Base-by-base conservation (phyloP, 2,888 invertebrate genomes). In the Andrena dorsata region DNA sequence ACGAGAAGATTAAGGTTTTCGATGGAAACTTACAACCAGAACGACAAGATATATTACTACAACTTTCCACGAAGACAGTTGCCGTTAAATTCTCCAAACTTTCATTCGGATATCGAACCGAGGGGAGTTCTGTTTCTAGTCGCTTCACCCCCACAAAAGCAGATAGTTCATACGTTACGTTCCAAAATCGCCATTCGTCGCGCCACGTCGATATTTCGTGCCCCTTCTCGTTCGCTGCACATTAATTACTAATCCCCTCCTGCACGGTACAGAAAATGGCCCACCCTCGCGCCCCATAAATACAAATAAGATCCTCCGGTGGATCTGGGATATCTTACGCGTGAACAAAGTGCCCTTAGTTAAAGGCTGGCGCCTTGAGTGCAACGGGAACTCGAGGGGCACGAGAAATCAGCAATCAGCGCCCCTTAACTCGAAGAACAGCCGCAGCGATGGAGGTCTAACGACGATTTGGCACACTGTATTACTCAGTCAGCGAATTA, bases 391-490 rank as follows among this genome's bases (percentile, higher is more conserved):
- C 23, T 63, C 72, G 51, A 75, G 73, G 41, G 71, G 28, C 71
- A 74, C 61, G 79, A 76, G 58, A 73, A 66, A 73, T 76, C 77
- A 81, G 68, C 74, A 79, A 60, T 72, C 53, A 75, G 61, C 63
- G 74, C 58, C 53, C 69, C 32, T 23, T 63, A 64, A 69, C 35
- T 16, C 68, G 75, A 61, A 75, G n/a, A 65, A 76, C 68, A 81
- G 65, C 75, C 56, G 72, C 75, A 53, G 76, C 65, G 78, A 60
- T 30, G 53, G 30, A 10, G 32, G 32, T 64, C 71, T 77, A 82
- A 78, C 68, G 61, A 70, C 81, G 76, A 81, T 87, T 87, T 87
- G 87, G 87, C 87, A 87, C 87, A 82, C 80, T 53, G 82, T 78
- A 80, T 61, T 71, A 69, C 58, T 66, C 72, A 61, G 80, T 75